Percentiles rank a stretch among this genome's conserved stretches.
These are phyloP conservation scores for Acleris holmiana DNA, from an alignment of 2,888 invertebrate genomes.

Conservation along the genomic window DNA sequence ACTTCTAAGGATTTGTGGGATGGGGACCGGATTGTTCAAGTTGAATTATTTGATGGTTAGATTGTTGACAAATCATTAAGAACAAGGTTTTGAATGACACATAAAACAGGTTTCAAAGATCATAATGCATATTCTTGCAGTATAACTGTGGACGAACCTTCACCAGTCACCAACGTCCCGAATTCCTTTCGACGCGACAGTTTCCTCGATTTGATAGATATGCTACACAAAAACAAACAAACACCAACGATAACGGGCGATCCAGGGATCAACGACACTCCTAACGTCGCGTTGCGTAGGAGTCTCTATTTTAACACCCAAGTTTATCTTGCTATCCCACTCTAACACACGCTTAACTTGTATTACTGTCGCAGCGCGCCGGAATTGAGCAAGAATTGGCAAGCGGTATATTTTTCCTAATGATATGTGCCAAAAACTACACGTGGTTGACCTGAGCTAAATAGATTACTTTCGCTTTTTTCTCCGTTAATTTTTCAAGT, in stretches of 20 bases:
- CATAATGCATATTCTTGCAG: no score
- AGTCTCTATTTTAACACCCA: constrained; percentile 74
- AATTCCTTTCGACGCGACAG: constrained; percentile 20
- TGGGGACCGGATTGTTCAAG: no score
- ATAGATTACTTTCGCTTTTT: constrained; percentile 46
- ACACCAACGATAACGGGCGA: constrained; percentile 55
- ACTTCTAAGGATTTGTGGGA: no score
- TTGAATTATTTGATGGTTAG: no score
- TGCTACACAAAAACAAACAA: constrained; percentile 63
- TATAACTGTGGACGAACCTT: constrained; percentile 3
- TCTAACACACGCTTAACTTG: constrained; percentile 44
- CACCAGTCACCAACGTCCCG: constrained; percentile 13
- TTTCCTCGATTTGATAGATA: constrained; percentile 37
- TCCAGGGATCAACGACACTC: constrained; percentile 79
- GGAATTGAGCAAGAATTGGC: constrained; percentile 80
- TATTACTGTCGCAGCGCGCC: constrained; percentile 49
- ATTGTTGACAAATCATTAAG: no score
- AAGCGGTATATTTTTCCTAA: constrained; percentile 61
- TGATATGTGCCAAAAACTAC: constrained; percentile 70
- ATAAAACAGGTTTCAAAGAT: no score
- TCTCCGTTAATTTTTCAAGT: no score
- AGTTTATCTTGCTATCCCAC: constrained; percentile 60
- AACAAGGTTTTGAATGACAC: no score
- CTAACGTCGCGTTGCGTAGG: constrained; percentile 69
- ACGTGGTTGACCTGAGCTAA: constrained; percentile 66